Evolutionary conservation across 2,888 invertebrate species (phyloP).

Genomic region (Urechis unicinctus): DNA sequence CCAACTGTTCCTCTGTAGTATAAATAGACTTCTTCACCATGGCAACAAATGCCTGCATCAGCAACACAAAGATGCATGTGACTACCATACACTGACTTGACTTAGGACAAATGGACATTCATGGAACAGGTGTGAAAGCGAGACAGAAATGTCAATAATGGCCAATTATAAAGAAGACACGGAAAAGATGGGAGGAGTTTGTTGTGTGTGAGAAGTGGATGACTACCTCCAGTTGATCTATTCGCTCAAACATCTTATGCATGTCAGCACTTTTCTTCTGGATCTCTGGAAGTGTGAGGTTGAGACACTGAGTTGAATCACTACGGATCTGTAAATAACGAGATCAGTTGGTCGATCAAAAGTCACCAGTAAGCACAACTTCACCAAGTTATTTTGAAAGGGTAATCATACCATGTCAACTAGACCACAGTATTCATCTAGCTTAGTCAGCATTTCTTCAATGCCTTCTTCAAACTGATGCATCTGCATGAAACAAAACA

Average conservation of each 20-base stretch:
- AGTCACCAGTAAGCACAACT: too few relatives aligned
- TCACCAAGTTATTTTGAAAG: constrained; percentile 28
- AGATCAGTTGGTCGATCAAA: too few relatives aligned
- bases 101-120: too few relatives aligned
- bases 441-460: constrained; percentile 38
- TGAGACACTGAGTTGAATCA: not conserved
- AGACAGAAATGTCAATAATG: too few relatives aligned
- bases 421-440: constrained; percentile 40
- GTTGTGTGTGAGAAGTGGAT: not conserved
- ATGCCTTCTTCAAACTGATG: constrained; percentile 32
- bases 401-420: constrained; percentile 32
- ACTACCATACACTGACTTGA: too few relatives aligned
- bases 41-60: not conserved
- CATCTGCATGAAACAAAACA: constrained; percentile 29
- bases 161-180: too few relatives aligned
- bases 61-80: too few relatives aligned
- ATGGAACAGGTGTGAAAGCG: too few relatives aligned
- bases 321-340: not conserved
- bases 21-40: not conserved
- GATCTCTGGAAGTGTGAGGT: constrained; percentile 23
- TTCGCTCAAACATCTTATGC: constrained; percentile 32
- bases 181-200: too few relatives aligned
- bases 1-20: not conserved
- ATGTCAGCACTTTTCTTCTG: constrained; percentile 34
- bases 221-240: constrained; percentile 38